phyloP scores from a whole-genome alignment of 2,113 vertebrate species.

The Crotalus viridis region DNA sequence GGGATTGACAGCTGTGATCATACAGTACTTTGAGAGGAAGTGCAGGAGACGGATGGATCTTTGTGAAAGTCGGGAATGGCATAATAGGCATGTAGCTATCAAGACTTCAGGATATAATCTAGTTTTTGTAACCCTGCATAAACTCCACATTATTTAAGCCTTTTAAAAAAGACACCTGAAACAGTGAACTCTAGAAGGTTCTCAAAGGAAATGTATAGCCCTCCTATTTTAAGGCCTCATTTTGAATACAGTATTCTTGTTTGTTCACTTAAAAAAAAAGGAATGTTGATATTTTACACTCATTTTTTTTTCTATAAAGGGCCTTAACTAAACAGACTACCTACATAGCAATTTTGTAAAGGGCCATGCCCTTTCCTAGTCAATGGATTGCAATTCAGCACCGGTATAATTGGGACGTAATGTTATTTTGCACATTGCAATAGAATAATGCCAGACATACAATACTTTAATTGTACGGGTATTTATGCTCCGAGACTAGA shows the following conservation, averaged over 20 bases:
- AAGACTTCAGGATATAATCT: slow-evolving; percentile 14
- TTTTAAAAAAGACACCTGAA: slow-evolving; percentile 29
- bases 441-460: slow-evolving; percentile 10
- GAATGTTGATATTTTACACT: slow-evolving; percentile 53
- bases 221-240: slow-evolving; percentile 32
- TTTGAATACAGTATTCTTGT: slow-evolving; percentile 50
- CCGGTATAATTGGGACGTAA: slow-evolving; percentile 35
- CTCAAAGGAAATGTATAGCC: slow-evolving; percentile 30
- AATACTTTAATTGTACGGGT: slow-evolving; percentile 24
- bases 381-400: slow-evolving; percentile 39
- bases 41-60: slow-evolving; percentile 11
- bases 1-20: slow-evolving; percentile 19
- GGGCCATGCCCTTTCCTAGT: slow-evolving; percentile 38
- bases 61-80: slow-evolving; percentile 9
- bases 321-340: slow-evolving; percentile 59
- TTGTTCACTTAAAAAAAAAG: slow-evolving; percentile 56
- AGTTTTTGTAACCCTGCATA: slow-evolving; percentile 16
- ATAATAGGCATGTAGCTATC: slow-evolving; percentile 25
- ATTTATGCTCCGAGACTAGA: slow-evolving; percentile 20
- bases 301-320: slow-evolving; percentile 50
- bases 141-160: slow-evolving; percentile 34
- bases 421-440: slow-evolving; percentile 44
- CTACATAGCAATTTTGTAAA: slow-evolving; percentile 45
- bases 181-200: slow-evolving; percentile 38
- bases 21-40: slow-evolving; percentile 17